A percentile compares a stretch with the other conserved stretches of the same genome.
Evolutionary conservation across 1,140 invertebrate genomes (phyloP).

Genomic region (Brachionus calyciflorus): DNA sequence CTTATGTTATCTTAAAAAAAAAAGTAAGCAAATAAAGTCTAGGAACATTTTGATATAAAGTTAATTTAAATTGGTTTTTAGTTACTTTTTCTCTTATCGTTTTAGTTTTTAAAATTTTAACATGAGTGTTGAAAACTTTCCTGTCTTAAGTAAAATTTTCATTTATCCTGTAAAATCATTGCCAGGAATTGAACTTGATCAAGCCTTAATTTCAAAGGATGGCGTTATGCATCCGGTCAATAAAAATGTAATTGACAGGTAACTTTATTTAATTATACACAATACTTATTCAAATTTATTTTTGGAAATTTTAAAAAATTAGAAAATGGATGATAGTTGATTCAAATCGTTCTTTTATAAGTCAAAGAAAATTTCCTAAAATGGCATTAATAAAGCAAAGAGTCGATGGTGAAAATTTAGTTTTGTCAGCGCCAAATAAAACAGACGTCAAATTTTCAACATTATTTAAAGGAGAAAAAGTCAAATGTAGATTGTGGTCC

Average conservation of each 20-base stretch:
- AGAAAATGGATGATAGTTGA: slow-evolving; percentile 47
- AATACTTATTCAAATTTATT: neutral
- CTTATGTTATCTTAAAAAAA: too few relatives aligned
- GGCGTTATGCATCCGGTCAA: neutral
- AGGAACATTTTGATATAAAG: too few relatives aligned
- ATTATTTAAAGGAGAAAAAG: neutral
- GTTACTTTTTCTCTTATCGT: too few relatives aligned
- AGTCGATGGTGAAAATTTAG: neutral
- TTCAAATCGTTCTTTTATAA: neutral
- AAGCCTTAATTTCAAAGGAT: slow-evolving; percentile 1
- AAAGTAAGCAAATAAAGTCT: too few relatives aligned
- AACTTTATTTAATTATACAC: neutral
- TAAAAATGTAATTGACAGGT: slow-evolving; percentile 17
- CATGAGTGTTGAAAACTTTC: neutral
- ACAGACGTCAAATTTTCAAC: neutral
- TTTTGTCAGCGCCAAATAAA: neutral
- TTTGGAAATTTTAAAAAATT: neutral
- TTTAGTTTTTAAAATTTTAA: neutral
- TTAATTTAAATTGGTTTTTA: too few relatives aligned
- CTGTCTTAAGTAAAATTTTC: slow-evolving; percentile 25
- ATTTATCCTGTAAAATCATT: slow-evolving; percentile 42
- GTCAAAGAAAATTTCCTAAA: slow-evolving; percentile 10
- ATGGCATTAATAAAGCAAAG: slow-evolving; percentile 22
- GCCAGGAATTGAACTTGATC: slow-evolving; percentile 15
- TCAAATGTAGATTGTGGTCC: slow-evolving; percentile 24